Base-by-base conservation (phyloP, 2,888 invertebrate genomes). In the Caenorhabditis uteleia region DNA sequence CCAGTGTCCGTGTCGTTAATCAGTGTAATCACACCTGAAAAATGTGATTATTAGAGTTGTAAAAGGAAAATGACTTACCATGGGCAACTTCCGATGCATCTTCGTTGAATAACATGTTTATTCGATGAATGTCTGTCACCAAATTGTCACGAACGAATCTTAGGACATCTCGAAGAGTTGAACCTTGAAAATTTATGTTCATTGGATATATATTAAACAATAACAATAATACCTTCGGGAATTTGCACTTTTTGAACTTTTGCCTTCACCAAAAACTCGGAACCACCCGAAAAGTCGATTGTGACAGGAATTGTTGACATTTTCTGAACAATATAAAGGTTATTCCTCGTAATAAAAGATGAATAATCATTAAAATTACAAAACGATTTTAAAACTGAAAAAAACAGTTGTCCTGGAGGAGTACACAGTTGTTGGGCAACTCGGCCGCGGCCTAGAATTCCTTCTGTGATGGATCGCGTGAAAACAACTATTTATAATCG, bases 251-350 rank as follows among this genome's bases (percentile, higher is more conserved):
- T 59, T 25, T 66, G 50, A 12, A 23, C 55, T 42, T 66, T 66
- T 14, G 55, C 42, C 34, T 60, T 60, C 6, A 66, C 66, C 16
- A 66, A 31, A 38, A 60, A 66, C 16, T 66, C 66, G 0, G 66
- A 57, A 12, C 66, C 66, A n/a, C 66, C 66, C 2, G 66, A 59
- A 21, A 66, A 66, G 21, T 66, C 66, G 21, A 66, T 48, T 12
- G 48, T 59, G 4, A 66, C 49, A 18, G 55, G 51, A 20, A 61
- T 61, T 10, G 47, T 53, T 27, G 25, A 14, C 42, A 43, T 43
- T 16, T 16, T 38, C 21, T 46, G 20, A n/a, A 16, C 16, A 31
- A 31, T n/a, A n/a, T n/a, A n/a, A n/a, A n/a, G n/a, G n/a, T n/a
- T n/a, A n/a, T n/a, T n/a, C n/a, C n/a, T n/a, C n/a, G n/a, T n/a